These are phyloP conservation scores for Thaleichthys pacificus DNA, from an alignment of 2,797 vertebrate species.

Conservation along the genomic window DNA sequence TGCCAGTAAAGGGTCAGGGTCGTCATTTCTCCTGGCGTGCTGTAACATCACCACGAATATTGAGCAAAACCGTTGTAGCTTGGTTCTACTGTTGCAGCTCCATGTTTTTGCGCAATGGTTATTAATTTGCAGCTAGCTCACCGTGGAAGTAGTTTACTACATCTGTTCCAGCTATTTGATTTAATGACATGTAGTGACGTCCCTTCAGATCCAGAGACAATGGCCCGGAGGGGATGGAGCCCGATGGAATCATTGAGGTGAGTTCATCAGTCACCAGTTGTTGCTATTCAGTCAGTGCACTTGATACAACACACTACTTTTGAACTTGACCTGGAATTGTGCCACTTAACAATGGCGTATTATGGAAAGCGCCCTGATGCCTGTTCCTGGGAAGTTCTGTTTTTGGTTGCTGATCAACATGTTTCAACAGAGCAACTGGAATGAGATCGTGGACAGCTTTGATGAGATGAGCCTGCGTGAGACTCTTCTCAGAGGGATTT, in stretches of 20 bases:
- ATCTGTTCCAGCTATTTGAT: too few relatives aligned
- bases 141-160: too few relatives aligned
- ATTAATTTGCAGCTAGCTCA: neutral
- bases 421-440: slow-evolving; percentile 85
- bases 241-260: slow-evolving; percentile 93
- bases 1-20: too few relatives aligned
- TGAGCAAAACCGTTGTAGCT: too few relatives aligned
- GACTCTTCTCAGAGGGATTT: slow-evolving; percentile 87
- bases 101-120: too few relatives aligned
- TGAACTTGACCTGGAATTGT: neutral
- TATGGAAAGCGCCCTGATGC: neutral
- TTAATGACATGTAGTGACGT: slow-evolving; percentile 13
- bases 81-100: too few relatives aligned
- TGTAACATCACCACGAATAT: too few relatives aligned
- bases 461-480: slow-evolving; percentile 91
- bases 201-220: slow-evolving; percentile 82
- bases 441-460: slow-evolving; percentile 88
- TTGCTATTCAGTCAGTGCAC: too few relatives aligned
- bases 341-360: neutral
- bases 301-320: too few relatives aligned
- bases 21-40: too few relatives aligned
- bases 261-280: slow-evolving; percentile 26
- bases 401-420: neutral
- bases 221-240: slow-evolving; percentile 94
- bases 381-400: neutral